A percentile compares a stretch with the other conserved stretches of the same genome.
phyloP scores from a whole-genome alignment of 2,888 invertebrate species.

The Apodemia duryi region DNA sequence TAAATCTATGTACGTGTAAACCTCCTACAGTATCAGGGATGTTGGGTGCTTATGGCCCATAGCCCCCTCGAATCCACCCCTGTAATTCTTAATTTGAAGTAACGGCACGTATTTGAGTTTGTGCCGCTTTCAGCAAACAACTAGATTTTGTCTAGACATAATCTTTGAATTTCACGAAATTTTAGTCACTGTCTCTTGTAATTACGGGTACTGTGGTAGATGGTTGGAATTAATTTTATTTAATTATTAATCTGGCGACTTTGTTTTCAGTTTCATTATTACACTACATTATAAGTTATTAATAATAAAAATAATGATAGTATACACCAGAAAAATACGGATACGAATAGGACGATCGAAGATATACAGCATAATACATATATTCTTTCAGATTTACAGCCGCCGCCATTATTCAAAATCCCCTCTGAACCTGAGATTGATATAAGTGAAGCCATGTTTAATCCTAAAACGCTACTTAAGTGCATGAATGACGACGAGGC shows the following conservation, averaged over 20 bases:
- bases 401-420: conserved; percentile 11
- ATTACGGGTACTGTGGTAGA: conserved; percentile 24
- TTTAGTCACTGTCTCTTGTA: conserved; percentile 44
- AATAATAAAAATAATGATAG: neutral
- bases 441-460: conserved; percentile 52
- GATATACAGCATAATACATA: neutral
- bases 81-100: no score
- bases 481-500: conserved; percentile 36
- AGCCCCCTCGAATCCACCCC: no score
- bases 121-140: no score
- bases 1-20: no score
- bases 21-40: no score
- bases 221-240: conserved; percentile 24
- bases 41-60: no score
- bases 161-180: conserved; percentile 46
- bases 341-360: neutral
- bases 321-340: neutral
- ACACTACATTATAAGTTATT: no score
- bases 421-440: conserved; percentile 33
- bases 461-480: conserved; percentile 59
- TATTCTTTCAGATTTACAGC: conserved; percentile 16
- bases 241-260: no score
- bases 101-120: no score
- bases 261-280: no score
- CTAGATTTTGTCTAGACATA: conserved; percentile 35